These are phyloP conservation scores for Drosophila azteca DNA, from an alignment of 1,140 invertebrate genomes.

Conservation along the genomic window DNA sequence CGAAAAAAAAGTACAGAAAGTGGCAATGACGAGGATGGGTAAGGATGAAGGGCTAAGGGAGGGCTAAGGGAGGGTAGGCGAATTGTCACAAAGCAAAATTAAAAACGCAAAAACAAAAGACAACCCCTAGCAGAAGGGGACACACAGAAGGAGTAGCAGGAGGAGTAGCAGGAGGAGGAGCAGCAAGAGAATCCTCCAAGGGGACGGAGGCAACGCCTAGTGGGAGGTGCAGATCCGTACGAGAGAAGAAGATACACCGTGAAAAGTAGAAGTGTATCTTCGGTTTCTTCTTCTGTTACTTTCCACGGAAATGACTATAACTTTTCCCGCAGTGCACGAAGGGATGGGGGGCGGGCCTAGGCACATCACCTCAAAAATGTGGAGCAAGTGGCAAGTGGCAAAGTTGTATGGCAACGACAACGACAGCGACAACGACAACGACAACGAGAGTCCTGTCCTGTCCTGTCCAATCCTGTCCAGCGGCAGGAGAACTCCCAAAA, in stretches of 20 bases:
- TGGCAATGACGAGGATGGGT: not conserved
- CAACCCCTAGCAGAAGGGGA: too few species aligned
- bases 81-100: conserved; percentile 76
- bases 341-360: not conserved
- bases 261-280: too few species aligned
- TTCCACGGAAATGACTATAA: too few species aligned
- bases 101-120: conserved; percentile 75
- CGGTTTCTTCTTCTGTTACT: too few species aligned
- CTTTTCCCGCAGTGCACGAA: too few species aligned
- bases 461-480: conserved; percentile 32
- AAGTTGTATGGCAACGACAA: conserved; percentile 76
- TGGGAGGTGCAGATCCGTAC: not conserved
- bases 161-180: not conserved
- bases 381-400: conserved; percentile 78
- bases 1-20: conserved; percentile 43
- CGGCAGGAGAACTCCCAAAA: conserved; percentile 22
- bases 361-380: conserved; percentile 52
- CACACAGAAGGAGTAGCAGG: not conserved
- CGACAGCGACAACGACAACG: conserved; percentile 20
- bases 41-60: too few species aligned
- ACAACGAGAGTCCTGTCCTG: conserved; percentile 6
- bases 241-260: too few species aligned
- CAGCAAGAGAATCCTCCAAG: not conserved
- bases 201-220: conserved; percentile 2
- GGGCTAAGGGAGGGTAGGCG: conserved; percentile 13